Conservation (phyloP, 2,888 invertebrate species). For the Brachypterus glaber region DNA sequence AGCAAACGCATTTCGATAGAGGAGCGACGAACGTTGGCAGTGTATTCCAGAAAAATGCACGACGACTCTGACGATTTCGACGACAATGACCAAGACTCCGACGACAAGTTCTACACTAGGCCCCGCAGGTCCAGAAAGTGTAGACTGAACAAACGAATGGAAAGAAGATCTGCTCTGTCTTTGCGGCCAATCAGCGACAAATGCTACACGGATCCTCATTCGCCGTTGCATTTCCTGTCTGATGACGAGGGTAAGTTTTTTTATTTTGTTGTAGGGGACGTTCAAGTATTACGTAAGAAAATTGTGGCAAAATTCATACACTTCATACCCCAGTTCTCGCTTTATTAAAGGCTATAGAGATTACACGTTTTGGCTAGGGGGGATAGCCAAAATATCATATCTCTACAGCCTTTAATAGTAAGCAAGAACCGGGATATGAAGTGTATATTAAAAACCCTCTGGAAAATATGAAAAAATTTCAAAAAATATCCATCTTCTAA, state of each 20-base stretch:
- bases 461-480: no score
- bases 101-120: no score
- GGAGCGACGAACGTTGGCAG: constrained; percentile 25
- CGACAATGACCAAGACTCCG: constrained; percentile 33
- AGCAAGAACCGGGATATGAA: no score
- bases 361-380: no score
- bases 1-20: constrained; percentile 28
- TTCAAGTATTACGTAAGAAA: no score
- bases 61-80: constrained; percentile 31
- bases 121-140: constrained; percentile 20
- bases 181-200: constrained; percentile 37
- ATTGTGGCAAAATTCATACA: no score
- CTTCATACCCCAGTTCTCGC: no score
- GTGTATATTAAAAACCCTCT: no score
- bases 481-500: no score
- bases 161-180: constrained; percentile 35
- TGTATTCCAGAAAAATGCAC: constrained; percentile 29
- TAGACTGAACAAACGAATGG: constrained; percentile 23
- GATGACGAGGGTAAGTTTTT: constrained; percentile 28
- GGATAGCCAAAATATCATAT: no score
- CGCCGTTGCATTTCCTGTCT: constrained; percentile 34
- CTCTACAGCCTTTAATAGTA: no score
- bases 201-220: constrained; percentile 37
- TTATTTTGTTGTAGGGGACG: constrained; percentile 6
- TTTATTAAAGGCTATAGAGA: no score